These are phyloP conservation scores for Nebria ingens DNA, from an alignment of 1,140 invertebrate genomes.

Conservation along the genomic window DNA sequence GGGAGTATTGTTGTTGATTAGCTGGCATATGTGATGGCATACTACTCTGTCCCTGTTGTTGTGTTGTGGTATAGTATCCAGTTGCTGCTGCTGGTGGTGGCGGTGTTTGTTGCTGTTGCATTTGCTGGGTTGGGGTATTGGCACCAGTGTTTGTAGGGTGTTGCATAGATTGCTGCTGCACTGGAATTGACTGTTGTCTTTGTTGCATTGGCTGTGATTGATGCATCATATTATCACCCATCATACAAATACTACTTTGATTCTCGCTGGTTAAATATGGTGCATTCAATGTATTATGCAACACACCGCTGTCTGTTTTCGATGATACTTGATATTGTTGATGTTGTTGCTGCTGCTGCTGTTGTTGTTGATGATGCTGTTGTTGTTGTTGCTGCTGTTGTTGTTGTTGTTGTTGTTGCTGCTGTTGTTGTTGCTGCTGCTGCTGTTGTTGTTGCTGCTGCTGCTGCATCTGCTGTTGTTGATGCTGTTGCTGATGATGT, in stretches of 20 bases:
- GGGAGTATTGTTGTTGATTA: conserved; percentile 29
- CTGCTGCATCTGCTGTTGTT: conserved; percentile 11
- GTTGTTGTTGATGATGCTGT: conserved; percentile 10
- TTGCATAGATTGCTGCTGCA: conserved; percentile 35
- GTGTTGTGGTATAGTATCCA: too few relatives aligned
- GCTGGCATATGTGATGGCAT: conserved; percentile 35
- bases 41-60: conserved; percentile 20
- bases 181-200: conserved; percentile 38
- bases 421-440: conserved; percentile 25
- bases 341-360: background rate
- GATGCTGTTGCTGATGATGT: background rate
- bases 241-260: too few relatives aligned
- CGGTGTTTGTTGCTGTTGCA: background rate
- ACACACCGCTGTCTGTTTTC: background rate
- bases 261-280: too few relatives aligned
- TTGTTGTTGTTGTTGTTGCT: conserved; percentile 20
- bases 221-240: too few relatives aligned
- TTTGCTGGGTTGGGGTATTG: too few relatives aligned
- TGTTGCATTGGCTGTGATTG: conserved; percentile 21
- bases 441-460: conserved; percentile 11
- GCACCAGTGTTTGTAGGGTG: too few relatives aligned
- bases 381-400: conserved; percentile 25
- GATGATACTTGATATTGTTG: background rate
- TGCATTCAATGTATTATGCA: too few relatives aligned
- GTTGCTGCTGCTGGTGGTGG: too few relatives aligned